These are phyloP conservation scores for Ispidina lecontei DNA, from an alignment of 2,797 vertebrate species.

Conservation along the genomic window DNA sequence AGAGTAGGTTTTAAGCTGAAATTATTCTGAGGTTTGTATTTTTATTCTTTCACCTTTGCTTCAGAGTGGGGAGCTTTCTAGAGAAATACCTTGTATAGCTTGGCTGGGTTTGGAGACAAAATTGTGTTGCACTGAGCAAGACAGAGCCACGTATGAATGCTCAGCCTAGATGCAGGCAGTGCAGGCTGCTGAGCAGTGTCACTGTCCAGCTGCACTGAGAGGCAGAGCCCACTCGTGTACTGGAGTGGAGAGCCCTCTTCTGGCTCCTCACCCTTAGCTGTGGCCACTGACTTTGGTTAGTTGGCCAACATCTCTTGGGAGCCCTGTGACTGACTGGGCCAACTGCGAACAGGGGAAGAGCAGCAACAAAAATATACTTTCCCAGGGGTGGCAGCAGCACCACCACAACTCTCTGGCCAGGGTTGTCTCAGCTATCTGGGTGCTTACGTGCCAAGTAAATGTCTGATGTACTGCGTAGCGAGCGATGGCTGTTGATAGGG, in stretches of 20 bases:
- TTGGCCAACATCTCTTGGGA: background rate
- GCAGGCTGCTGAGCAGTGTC: background rate
- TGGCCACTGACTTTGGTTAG: background rate
- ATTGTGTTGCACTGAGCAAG: background rate
- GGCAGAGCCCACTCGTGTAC: accelerated
- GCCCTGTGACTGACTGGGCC: background rate
- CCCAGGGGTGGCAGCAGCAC: background rate
- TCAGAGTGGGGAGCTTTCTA: background rate
- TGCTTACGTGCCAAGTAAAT: accelerated
- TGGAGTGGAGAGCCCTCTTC: background rate
- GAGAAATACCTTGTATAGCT: background rate
- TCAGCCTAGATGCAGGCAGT: background rate
- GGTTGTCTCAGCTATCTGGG: background rate
- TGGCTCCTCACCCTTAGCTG: background rate
- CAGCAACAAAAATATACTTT: background rate
- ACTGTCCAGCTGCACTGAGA: background rate
- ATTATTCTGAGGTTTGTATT: background rate
- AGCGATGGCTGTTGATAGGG: background rate
- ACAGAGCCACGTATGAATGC: accelerated
- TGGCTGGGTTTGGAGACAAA: background rate
- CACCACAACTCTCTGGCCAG: background rate
- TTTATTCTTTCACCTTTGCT: background rate
- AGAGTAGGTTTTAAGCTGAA: background rate
- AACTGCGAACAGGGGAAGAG: background rate
- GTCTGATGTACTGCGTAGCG: background rate